Percentiles rank a stretch among this genome's conserved stretches.
These are phyloP conservation scores for Acanthochromis polyacanthus DNA, from an alignment of 2,113 vertebrate genomes.

Conservation along the genomic window DNA sequence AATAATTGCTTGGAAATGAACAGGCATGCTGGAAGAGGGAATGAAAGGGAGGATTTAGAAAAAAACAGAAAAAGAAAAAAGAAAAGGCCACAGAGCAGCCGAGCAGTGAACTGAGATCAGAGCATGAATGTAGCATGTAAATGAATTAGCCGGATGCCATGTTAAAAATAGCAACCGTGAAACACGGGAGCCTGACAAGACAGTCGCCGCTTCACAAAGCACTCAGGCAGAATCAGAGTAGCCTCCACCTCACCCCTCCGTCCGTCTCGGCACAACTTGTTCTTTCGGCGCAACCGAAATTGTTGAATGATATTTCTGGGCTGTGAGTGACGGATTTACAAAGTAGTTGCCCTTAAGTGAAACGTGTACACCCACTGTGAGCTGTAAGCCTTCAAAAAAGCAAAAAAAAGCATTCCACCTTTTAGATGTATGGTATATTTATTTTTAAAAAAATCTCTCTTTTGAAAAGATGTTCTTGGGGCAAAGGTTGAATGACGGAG, in stretches of 20 bases:
- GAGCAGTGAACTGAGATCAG: slow-evolving; percentile 55
- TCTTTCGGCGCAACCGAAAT: slow-evolving; percentile 11
- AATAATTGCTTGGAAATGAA: slow-evolving; percentile 21
- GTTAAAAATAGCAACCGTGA: slow-evolving; percentile 75
- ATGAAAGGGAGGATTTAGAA: neutral
- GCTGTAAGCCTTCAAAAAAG: slow-evolving; percentile 37
- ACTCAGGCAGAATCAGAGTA: slow-evolving; percentile 41
- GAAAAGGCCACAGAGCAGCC: slow-evolving; percentile 31
- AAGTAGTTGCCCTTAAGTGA: slow-evolving; percentile 35
- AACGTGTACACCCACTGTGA: slow-evolving; percentile 14
- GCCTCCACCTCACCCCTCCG: slow-evolving; percentile 27
- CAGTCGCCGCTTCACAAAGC: slow-evolving; percentile 46
- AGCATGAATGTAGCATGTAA: slow-evolving; percentile 76
- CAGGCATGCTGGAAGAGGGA: slow-evolving; percentile 1
- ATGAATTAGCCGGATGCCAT: slow-evolving; percentile 73
- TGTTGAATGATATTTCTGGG: slow-evolving; percentile 24
- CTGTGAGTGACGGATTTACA: slow-evolving; percentile 38
- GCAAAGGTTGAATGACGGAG: slow-evolving; percentile 32
- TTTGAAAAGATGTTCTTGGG: slow-evolving; percentile 29
- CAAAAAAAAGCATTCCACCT: neutral
- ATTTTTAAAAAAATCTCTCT: slow-evolving; percentile 15
- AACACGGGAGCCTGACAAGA: slow-evolving; percentile 56
- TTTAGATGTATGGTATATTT: slow-evolving; percentile 30
- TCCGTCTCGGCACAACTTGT: slow-evolving; percentile 3
- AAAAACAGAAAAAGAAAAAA: neutral